Conservation (phyloP, 2,888 invertebrate species). For the Drosophila meridionalis region DNA sequence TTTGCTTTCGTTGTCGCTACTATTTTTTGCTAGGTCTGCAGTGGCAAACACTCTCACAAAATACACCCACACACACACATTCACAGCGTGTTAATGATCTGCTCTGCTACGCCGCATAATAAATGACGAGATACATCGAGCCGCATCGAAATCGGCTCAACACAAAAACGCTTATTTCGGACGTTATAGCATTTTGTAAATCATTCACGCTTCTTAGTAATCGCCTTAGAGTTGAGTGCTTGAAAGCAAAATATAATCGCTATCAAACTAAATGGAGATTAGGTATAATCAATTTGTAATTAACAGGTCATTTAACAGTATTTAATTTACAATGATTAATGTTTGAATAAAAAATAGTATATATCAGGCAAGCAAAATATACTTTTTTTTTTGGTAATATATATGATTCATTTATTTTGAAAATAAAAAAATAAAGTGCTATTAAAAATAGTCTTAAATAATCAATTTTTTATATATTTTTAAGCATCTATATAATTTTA, state of each 20-base stretch:
- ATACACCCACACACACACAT: constrained; percentile 13
- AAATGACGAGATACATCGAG: constrained; percentile 31
- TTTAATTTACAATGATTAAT: background rate
- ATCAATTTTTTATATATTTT: too few relatives aligned
- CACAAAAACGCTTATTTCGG: constrained; percentile 12
- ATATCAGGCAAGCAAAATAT: too few relatives aligned
- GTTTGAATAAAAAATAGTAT: background rate
- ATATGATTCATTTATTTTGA: too few relatives aligned
- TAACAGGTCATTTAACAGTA: background rate
- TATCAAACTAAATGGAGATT: background rate
- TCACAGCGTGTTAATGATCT: constrained; percentile 55
- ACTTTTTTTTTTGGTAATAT: too few relatives aligned
- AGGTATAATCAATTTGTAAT: background rate
- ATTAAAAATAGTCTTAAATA: too few relatives aligned
- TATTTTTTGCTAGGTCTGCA: constrained; percentile 36
- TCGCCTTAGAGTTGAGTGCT: background rate
- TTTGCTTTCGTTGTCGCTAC: constrained; percentile 40
- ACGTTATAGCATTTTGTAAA: constrained; percentile 9
- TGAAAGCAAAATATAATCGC: background rate
- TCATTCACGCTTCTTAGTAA: constrained; percentile 40
- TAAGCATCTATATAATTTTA: too few relatives aligned
- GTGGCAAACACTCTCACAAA: constrained; percentile 27
- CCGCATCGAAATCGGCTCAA: constrained; percentile 16
- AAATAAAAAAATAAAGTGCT: too few relatives aligned
- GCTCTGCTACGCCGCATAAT: constrained; percentile 64